A percentile compares a stretch with the other conserved stretches of the same genome.
Conservation (phyloP, 2,888 invertebrate species). For the Acleris emargana region DNA sequence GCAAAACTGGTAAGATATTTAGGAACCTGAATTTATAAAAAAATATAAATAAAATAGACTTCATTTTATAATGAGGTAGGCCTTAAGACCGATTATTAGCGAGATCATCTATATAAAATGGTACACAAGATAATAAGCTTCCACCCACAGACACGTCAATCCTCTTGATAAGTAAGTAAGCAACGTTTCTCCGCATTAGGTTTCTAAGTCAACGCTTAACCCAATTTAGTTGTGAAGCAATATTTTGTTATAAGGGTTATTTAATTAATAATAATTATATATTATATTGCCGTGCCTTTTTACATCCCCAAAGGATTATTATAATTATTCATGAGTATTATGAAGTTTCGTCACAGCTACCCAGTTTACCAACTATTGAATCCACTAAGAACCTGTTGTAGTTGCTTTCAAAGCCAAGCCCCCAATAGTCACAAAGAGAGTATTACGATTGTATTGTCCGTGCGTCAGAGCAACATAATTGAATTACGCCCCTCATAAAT, state of each 20-base stretch:
- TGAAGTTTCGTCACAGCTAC: background rate
- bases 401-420: slow-evolving; percentile 22
- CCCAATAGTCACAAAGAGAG: slow-evolving; percentile 23
- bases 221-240: background rate
- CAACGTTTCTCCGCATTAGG: background rate
- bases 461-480: slow-evolving; percentile 59
- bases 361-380: slow-evolving; percentile 11
- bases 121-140: too few species aligned
- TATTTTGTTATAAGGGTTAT: background rate
- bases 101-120: too few species aligned
- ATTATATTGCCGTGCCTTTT: background rate
- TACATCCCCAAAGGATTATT: background rate
- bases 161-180: too few species aligned
- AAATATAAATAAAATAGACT: too few species aligned
- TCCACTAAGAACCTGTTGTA: background rate
- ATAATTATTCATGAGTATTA: background rate
- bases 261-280: too few species aligned
- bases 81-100: too few species aligned
- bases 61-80: too few species aligned
- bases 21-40: too few species aligned
- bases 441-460: slow-evolving; percentile 35
- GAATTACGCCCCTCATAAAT: slow-evolving; percentile 70
- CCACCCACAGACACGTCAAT: too few species aligned
- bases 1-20: background rate
- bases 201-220: background rate